These are phyloP conservation scores for Styela plicata DNA, from an alignment of 23 tunicate genomes.

Conservation along the genomic window DNA sequence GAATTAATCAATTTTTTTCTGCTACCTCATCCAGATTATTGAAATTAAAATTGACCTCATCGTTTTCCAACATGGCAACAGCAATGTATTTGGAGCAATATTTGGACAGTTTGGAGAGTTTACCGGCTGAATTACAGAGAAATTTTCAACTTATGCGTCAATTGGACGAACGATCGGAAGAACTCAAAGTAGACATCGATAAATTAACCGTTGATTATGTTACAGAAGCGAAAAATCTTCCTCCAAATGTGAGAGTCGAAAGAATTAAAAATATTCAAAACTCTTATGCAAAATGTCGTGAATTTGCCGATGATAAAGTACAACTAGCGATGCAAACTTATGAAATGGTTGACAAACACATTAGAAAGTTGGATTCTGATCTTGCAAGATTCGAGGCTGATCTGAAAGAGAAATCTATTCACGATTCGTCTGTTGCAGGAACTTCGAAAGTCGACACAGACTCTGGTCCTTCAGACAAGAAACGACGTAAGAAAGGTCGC, in stretches of 20 bases:
- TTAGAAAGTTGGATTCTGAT: constrained; percentile 83
- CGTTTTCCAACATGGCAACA: constrained; percentile 63
- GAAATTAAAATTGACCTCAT: not conserved
- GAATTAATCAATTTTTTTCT: not conserved
- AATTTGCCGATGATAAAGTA: constrained; percentile 89
- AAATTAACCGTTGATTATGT: constrained; percentile 56
- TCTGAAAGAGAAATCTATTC: constrained; percentile 73
- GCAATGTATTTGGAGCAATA: constrained; percentile 90
- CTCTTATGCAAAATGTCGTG: constrained; percentile 73
- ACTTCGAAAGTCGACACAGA: constrained; percentile 39
- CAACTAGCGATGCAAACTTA: constrained; percentile 85
- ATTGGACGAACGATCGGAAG: constrained; percentile 85
- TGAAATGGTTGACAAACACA: constrained; percentile 95
- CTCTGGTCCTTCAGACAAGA: not conserved
- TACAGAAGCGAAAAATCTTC: constrained; percentile 55
- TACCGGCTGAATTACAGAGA: constrained; percentile 83
- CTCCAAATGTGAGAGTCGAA: constrained; percentile 54
- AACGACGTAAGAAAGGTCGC: constrained; percentile 58
- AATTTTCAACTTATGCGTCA: constrained; percentile 90
- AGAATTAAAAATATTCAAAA: constrained; percentile 72
- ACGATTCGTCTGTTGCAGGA: constrained; percentile 48
- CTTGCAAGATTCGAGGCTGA: constrained; percentile 89
- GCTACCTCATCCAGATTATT: not conserved
- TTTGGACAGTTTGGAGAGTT: constrained; percentile 76
- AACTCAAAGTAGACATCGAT: constrained; percentile 78